phyloP scores from a whole-genome alignment of 2,113 vertebrate genomes.

The Entomyzon cyanotis region DNA sequence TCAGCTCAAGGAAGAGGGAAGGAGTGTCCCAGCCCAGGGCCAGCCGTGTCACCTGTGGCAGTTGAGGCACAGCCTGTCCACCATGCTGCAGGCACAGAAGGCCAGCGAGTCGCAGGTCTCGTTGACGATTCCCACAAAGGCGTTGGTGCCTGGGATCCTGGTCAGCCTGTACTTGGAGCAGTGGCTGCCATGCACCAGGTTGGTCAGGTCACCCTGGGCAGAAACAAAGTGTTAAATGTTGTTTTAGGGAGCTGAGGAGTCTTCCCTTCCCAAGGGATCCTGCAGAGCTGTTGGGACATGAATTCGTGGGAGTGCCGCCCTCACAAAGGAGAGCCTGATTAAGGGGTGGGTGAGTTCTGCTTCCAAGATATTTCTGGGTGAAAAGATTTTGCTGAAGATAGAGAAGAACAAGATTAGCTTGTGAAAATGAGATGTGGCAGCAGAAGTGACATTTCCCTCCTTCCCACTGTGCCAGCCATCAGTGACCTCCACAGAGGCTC shows the following conservation, averaged over 20 bases:
- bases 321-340: background rate
- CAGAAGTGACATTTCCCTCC: background rate
- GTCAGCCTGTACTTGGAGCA: constrained; percentile 95
- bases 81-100: constrained; percentile 98
- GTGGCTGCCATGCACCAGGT: constrained; percentile 96
- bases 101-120: constrained; percentile 96
- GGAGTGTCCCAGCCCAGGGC: background rate
- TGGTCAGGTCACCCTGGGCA: constrained; percentile 92
- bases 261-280: background rate
- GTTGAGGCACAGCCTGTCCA: constrained; percentile 97
- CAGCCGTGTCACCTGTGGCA: constrained; percentile 86
- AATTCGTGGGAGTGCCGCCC: accelerated
- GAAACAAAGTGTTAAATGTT: background rate
- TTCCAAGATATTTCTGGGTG: background rate
- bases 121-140: constrained; percentile 96
- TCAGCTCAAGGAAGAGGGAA: background rate
- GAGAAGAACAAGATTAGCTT: background rate
- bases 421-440: background rate
- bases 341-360: background rate
- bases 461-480: background rate
- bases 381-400: background rate
- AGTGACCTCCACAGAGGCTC: background rate
- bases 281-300: background rate
- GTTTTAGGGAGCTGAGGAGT: background rate
- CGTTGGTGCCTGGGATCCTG: constrained; percentile 92